Evolutionary conservation across 1,140 invertebrate species (phyloP).

Genomic region (Drosophila rufa): DNA sequence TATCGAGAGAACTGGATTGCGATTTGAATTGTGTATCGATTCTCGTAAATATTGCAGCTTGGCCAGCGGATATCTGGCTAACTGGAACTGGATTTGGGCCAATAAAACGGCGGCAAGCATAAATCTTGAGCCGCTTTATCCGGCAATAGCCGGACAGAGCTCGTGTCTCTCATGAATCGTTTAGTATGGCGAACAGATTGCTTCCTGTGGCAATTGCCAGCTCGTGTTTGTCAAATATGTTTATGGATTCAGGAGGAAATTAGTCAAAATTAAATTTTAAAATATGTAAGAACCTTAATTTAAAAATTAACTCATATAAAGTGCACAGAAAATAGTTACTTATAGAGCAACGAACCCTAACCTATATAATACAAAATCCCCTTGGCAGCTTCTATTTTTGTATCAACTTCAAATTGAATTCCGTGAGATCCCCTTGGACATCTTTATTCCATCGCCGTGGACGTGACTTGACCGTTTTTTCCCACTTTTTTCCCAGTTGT

Average conservation of each 20-base stretch:
- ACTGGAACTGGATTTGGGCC: conserved; percentile 43
- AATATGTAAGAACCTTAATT: background rate
- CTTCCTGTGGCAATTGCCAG: conserved; percentile 34
- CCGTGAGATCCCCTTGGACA: conserved; percentile 19
- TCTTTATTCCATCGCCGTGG: conserved; percentile 18
- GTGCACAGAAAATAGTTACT: background rate
- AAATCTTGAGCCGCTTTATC: conserved; percentile 65
- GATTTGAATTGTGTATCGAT: conserved; percentile 56
- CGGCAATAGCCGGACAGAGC: conserved; percentile 8
- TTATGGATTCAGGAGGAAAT: conserved; percentile 17
- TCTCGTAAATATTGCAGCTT: conserved; percentile 58
- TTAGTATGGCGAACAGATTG: conserved; percentile 9
- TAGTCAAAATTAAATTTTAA: background rate
- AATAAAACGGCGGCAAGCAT: conserved; percentile 66
- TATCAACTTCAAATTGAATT: conserved; percentile 46
- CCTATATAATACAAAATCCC: conserved; percentile 1
- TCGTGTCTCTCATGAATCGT: conserved; percentile 21
- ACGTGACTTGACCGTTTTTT: conserved; percentile 44
- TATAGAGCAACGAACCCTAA: background rate
- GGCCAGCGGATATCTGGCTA: conserved; percentile 32
- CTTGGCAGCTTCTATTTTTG: conserved; percentile 2
- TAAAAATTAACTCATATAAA: background rate
- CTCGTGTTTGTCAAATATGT: conserved; percentile 36
- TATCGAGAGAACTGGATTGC: conserved; percentile 20
- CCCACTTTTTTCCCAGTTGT: background rate